Evolutionary conservation across 2,113 vertebrate genomes (phyloP).

Genomic region (Pterocles orientalis): DNA sequence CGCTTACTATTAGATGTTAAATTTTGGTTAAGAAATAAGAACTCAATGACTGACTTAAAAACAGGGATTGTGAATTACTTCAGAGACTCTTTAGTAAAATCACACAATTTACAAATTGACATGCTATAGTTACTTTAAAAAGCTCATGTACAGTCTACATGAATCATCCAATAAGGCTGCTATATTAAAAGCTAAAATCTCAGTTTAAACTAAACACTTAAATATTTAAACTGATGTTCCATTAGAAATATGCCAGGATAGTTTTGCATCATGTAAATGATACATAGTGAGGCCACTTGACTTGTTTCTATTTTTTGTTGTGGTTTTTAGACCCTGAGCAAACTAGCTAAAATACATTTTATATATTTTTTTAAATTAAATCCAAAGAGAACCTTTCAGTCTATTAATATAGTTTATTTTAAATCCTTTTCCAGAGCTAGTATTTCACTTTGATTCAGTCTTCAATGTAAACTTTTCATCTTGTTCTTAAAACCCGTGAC

Average conservation of each 20-base stretch:
- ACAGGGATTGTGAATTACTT: background rate
- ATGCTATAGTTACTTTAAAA: background rate
- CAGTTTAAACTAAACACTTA: background rate
- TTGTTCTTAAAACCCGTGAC: background rate
- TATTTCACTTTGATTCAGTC: background rate
- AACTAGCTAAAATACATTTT: background rate
- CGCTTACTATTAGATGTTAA: background rate
- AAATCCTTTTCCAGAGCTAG: background rate
- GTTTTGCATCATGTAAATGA: background rate
- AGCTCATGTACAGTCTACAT: rapidly evolving
- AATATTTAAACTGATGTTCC: background rate
- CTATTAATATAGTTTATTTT: background rate
- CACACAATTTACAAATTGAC: background rate
- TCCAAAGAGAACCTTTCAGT: background rate
- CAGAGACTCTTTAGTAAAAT: background rate
- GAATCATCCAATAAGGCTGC: background rate
- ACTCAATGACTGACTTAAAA: background rate
- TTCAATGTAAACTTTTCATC: background rate
- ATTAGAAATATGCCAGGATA: background rate
- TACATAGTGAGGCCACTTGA: background rate
- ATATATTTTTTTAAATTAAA: background rate
- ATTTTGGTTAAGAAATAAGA: background rate
- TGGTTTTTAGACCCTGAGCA: background rate
- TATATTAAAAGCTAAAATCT: background rate
- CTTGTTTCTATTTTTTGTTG: background rate